A percentile compares a stretch with the other conserved stretches of the same genome.
Evolutionary conservation across 2,888 invertebrate genomes (phyloP).

Genomic region (Tanytarsus gracilentus): DNA sequence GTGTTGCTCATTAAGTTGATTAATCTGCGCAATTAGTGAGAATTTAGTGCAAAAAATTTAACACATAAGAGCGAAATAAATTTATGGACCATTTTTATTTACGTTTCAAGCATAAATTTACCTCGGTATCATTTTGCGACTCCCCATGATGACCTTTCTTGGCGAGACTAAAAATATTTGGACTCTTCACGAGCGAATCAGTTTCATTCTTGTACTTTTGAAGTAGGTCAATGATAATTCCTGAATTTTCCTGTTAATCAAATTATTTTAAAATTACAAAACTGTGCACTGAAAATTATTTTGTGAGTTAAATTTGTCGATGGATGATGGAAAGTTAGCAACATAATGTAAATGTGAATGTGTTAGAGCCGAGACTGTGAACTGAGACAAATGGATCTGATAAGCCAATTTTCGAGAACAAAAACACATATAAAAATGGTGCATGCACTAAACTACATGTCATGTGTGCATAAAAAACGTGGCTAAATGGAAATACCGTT

Average conservation of each 20-base stretch:
- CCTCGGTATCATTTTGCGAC: not conserved
- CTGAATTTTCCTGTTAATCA: constrained; percentile 24
- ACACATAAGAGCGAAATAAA: not conserved
- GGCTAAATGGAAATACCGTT: constrained; percentile 46
- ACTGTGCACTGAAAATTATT: not conserved
- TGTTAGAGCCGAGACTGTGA: no score
- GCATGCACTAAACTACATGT: no score
- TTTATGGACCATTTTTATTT: no score
- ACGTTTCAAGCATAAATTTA: no score
- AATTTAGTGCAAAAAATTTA: not conserved
- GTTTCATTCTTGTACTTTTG: constrained; percentile 34
- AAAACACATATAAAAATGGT: no score
- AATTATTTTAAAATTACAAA: not conserved
- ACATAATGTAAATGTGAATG: no score
- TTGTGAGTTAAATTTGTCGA: not conserved
- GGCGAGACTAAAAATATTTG: constrained; percentile 35
- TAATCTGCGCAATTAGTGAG: not conserved
- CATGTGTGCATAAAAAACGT: no score
- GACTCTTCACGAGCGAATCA: constrained; percentile 32
- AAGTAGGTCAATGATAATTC: constrained; percentile 33
- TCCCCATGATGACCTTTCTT: constrained; percentile 31
- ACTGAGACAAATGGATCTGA: no score
- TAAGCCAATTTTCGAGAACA: no score
- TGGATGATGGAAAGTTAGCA: no score
- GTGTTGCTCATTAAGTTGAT: not conserved